Conservation (phyloP, 2,113 vertebrate species). For the Mormyrus lacerda region DNA sequence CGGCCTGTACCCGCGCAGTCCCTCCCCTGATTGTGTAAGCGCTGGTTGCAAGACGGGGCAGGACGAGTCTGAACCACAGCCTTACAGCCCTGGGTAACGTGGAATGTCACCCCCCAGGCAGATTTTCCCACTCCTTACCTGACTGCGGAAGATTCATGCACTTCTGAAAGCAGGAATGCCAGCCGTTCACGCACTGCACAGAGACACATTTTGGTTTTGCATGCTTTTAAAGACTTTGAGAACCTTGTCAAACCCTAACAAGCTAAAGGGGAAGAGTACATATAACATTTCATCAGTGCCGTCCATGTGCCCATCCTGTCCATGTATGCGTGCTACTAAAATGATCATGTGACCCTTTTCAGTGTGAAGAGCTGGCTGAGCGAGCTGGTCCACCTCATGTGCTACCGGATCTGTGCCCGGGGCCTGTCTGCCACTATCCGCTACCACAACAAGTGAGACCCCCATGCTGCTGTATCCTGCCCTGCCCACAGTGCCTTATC, state of each 20-base stretch:
- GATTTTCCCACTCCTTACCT: neutral
- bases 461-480: neutral
- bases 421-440: constrained; percentile 79
- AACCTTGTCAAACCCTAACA: neutral
- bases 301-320: neutral
- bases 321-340: neutral
- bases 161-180: neutral
- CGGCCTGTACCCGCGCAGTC: neutral
- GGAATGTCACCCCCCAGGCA: neutral
- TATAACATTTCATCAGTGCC: neutral
- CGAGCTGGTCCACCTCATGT: constrained; percentile 81
- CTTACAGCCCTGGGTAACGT: neutral
- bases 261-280: neutral
- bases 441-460: constrained; percentile 85
- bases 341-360: constrained; percentile 28
- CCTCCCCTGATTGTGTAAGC: neutral
- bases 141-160: neutral
- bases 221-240: neutral
- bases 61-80: neutral
- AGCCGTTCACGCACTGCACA: neutral
- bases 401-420: constrained; percentile 84
- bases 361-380: constrained; percentile 79
- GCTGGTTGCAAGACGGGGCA: neutral
- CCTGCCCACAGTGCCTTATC: neutral
- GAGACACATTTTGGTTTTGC: neutral